phyloP scores from a whole-genome alignment of 2,797 vertebrate genomes.

The Falco columbarius region DNA sequence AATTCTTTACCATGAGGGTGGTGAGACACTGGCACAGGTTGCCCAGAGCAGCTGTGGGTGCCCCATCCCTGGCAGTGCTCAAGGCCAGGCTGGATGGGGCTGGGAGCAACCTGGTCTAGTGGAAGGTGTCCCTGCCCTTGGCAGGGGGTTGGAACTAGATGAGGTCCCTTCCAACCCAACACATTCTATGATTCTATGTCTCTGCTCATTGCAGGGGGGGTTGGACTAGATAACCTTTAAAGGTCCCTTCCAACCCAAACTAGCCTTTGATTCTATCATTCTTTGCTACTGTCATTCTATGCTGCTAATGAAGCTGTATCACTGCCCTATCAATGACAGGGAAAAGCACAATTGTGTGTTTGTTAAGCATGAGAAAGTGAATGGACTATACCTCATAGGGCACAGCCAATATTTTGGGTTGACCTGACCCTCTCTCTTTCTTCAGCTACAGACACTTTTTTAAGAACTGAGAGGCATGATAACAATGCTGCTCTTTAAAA shows the following conservation, averaged over 20 bases:
- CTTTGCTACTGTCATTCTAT: background rate
- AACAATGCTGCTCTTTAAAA: constrained; percentile 44
- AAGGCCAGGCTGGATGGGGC: background rate
- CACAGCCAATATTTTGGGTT: background rate
- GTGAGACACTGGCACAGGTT: no score
- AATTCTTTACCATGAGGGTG: no score
- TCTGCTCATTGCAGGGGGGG: background rate
- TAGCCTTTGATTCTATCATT: background rate
- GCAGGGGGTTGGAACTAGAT: background rate
- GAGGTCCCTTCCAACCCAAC: background rate
- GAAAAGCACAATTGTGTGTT: background rate
- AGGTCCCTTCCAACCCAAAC: background rate
- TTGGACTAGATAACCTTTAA: background rate
- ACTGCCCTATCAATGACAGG: background rate
- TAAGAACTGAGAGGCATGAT: background rate
- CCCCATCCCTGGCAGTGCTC: background rate
- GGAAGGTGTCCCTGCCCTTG: background rate
- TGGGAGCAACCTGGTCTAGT: background rate
- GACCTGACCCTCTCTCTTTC: background rate
- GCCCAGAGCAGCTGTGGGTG: no score
- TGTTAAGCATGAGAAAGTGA: background rate
- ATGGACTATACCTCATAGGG: background rate
- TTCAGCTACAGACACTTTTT: background rate
- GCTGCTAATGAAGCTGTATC: background rate
- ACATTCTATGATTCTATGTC: no score